A percentile compares a stretch with the other conserved stretches of the same genome.
Evolutionary conservation across 2,888 invertebrate genomes (phyloP).

Genomic region (Cryptus viduatorius): DNA sequence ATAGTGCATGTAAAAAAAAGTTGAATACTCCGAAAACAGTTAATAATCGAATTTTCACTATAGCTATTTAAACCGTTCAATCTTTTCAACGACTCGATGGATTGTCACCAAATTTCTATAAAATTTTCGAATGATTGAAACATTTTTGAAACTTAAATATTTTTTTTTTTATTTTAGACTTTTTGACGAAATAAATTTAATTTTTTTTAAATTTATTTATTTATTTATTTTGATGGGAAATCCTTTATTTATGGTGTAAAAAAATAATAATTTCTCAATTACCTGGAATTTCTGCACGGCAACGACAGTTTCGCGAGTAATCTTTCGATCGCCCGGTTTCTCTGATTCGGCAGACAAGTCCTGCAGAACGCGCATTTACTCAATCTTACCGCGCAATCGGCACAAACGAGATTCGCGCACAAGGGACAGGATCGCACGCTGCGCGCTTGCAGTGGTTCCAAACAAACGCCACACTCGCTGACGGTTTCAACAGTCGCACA

Average conservation of each 20-base stretch:
- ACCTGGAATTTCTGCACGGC: constrained; percentile 70
- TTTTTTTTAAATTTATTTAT: no score
- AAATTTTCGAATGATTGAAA: no score
- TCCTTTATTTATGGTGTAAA: no score
- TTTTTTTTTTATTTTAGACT: no score
- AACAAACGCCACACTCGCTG: constrained; percentile 77
- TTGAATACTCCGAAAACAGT: no score
- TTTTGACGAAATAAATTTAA: no score
- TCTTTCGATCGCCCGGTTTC: constrained; percentile 76
- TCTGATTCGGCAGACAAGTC: constrained; percentile 66
- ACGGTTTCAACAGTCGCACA: constrained; percentile 70
- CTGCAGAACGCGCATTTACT: constrained; percentile 77
- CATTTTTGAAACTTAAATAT: no score
- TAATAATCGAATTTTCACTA: no score
- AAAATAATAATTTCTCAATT: not conserved
- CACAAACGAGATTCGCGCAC: constrained; percentile 76
- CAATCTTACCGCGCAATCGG: constrained; percentile 70
- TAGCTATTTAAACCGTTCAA: no score
- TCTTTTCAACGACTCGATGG: not conserved
- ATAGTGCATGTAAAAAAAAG: no score
- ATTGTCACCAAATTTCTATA: no score
- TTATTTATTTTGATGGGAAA: no score
- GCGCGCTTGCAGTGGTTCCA: constrained; percentile 74
- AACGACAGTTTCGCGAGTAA: constrained; percentile 72
- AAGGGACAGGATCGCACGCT: constrained; percentile 73